Conservation (phyloP, 2,113 vertebrate genomes). For the Empidonax alnorum region DNA sequence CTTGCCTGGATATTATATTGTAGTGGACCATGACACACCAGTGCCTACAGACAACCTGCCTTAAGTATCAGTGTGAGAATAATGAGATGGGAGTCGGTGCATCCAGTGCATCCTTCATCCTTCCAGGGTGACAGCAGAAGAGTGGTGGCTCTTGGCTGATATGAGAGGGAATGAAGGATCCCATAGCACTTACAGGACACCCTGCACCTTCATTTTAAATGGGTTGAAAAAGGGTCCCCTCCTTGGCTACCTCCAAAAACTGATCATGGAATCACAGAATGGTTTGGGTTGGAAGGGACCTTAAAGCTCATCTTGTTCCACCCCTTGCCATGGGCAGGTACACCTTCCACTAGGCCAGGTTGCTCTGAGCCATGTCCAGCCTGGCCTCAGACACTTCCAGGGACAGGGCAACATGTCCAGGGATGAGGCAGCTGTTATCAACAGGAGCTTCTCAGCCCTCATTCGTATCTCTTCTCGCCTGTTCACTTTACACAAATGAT, state of each 20-base stretch:
- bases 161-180: not conserved
- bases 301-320: not conserved
- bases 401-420: not conserved
- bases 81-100: accelerated
- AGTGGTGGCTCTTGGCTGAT: not conserved
- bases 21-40: not conserved
- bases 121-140: not conserved
- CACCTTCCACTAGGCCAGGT: not conserved
- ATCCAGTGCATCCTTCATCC: not conserved
- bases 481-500: not conserved
- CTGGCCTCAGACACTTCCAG: not conserved
- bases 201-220: not conserved
- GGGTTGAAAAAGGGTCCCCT: not conserved
- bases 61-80: not conserved
- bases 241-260: not conserved
- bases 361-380: not conserved
- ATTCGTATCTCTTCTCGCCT: not conserved
- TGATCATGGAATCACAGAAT: not conserved
- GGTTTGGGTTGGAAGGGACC: not conserved
- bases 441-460: accelerated
- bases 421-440: not conserved
- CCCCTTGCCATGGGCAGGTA: not conserved
- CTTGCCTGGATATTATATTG: not conserved
- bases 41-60: not conserved
- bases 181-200: not conserved